These are phyloP conservation scores for Diachasma alloeum DNA, from an alignment of 1,140 invertebrate genomes.

Conservation along the genomic window DNA sequence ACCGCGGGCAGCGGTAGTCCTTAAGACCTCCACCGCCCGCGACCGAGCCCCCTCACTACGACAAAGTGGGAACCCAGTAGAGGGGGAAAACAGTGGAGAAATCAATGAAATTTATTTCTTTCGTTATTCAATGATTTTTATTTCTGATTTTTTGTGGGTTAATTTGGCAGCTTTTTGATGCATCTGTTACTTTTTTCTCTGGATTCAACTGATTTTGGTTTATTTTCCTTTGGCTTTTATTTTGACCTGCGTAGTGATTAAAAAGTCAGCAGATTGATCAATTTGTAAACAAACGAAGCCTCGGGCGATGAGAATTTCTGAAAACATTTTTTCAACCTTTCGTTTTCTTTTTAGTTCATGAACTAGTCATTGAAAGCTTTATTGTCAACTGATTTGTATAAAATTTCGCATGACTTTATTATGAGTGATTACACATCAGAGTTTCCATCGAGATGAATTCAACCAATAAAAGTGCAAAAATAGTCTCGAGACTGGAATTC, in stretches of 20 bases:
- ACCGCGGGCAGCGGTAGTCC: too few species aligned
- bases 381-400: constrained; percentile 30
- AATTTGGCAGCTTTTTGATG: constrained; percentile 17
- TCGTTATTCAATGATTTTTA: constrained; percentile 38
- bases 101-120: constrained; percentile 32
- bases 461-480: constrained; percentile 34
- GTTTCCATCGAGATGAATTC: too few species aligned
- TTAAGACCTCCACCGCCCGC: too few species aligned
- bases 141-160: constrained; percentile 26
- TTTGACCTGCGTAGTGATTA: background rate
- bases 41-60: too few species aligned
- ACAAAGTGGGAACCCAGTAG: too few species aligned
- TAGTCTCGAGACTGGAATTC: background rate
- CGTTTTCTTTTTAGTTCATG: constrained; percentile 13
- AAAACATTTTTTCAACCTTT: constrained; percentile 10
- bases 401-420: background rate
- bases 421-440: constrained; percentile 34
- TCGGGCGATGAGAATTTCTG: background rate
- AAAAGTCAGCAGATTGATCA: background rate
- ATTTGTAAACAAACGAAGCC: background rate
- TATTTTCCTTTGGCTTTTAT: background rate
- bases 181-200: constrained; percentile 30
- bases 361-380: constrained; percentile 34
- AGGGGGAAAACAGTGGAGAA: constrained; percentile 36
- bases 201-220: background rate